phyloP scores from a whole-genome alignment of 2,888 invertebrate species.

The Tenodera sinensis region DNA sequence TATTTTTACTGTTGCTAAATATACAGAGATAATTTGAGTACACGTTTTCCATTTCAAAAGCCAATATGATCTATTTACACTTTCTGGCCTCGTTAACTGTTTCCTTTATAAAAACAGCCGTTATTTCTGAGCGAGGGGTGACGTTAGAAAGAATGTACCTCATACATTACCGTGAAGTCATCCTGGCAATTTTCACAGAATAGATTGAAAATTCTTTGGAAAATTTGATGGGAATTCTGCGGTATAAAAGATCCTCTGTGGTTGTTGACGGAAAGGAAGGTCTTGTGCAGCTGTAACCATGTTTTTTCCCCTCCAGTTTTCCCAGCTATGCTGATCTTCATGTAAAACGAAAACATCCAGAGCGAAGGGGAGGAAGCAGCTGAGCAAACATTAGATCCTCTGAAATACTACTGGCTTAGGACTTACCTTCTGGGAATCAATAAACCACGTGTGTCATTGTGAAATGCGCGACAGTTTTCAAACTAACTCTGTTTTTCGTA shows the following conservation, averaged over 20 bases:
- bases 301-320: neutral
- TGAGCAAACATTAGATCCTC: neutral
- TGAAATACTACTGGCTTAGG: neutral
- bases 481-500: neutral
- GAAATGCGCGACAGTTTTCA: neutral
- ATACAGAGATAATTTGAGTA: no score
- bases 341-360: neutral
- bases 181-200: neutral
- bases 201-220: neutral
- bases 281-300: neutral
- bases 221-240: neutral
- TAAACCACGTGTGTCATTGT: neutral
- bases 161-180: neutral
- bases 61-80: no score
- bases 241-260: neutral
- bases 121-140: neutral
- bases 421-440: neutral
- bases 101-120: neutral
- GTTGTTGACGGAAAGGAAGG: neutral
- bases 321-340: neutral
- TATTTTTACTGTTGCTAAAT: no score
- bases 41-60: no score
- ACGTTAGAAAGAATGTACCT: neutral
- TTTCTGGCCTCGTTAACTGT: neutral
- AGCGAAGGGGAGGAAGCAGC: neutral